Evolutionary conservation across 2,797 vertebrate species (phyloP).

Genomic region (Anolis apletophallus): DNA sequence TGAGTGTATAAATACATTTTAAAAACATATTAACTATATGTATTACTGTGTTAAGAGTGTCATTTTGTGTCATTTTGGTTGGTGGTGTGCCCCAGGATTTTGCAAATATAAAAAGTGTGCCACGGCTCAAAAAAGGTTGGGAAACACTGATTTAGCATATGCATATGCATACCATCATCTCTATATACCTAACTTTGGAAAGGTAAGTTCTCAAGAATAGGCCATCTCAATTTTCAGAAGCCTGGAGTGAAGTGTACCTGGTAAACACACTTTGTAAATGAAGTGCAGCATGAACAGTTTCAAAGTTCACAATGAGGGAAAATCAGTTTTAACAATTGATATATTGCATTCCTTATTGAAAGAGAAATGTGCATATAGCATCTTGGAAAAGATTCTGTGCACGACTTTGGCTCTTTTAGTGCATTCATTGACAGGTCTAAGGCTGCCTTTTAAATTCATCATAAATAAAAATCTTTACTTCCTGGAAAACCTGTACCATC

Average conservation of each 20-base stretch:
- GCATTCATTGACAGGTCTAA: slow-evolving; percentile 39
- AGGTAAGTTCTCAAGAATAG: slow-evolving; percentile 29
- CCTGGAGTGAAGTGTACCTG: slow-evolving; percentile 41
- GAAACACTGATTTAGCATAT: too few species aligned
- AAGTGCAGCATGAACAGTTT: slow-evolving; percentile 49
- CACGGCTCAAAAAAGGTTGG: too few species aligned
- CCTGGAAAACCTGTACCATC: background rate
- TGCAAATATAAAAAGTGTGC: too few species aligned
- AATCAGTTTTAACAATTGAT: slow-evolving; percentile 58
- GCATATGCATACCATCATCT: background rate
- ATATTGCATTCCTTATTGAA: slow-evolving; percentile 56
- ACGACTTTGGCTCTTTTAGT: slow-evolving; percentile 54
- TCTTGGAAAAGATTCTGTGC: slow-evolving; percentile 51
- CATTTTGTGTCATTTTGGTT: too few species aligned
- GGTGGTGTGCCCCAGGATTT: too few species aligned
- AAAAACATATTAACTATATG: too few species aligned
- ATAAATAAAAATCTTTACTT: slow-evolving; percentile 5
- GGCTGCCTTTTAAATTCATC: background rate
- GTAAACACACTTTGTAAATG: slow-evolving; percentile 48
- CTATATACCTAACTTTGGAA: background rate
- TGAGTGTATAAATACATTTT: too few species aligned
- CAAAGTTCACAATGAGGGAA: slow-evolving; percentile 54
- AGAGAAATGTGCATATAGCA: slow-evolving; percentile 28
- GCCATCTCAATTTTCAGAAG: slow-evolving; percentile 42
- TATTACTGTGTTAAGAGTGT: too few species aligned